Conservation (phyloP, 2,797 vertebrate genomes). For the Gorsachius magnificus region DNA sequence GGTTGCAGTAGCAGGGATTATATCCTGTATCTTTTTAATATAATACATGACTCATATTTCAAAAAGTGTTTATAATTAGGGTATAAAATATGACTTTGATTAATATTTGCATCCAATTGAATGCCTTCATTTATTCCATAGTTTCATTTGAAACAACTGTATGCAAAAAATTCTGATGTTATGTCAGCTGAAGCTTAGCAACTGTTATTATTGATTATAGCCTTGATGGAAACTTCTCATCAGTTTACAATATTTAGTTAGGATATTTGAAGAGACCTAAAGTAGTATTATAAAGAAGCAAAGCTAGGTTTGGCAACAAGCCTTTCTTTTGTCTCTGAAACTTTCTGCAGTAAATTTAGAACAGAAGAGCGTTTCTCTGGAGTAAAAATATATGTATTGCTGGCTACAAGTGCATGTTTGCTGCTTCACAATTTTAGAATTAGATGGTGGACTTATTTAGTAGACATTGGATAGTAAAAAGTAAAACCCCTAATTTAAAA, state of each 20-base stretch:
- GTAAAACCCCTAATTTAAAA: conserved; percentile 80
- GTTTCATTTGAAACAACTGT: conserved; percentile 60
- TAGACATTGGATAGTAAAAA: conserved; percentile 79
- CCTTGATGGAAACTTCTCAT: conserved; percentile 61
- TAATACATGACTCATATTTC: conserved; percentile 56
- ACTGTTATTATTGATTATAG: conserved; percentile 57
- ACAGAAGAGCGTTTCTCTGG: conserved; percentile 74
- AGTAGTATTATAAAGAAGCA: conserved; percentile 67
- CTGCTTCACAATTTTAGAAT: conserved; percentile 81
- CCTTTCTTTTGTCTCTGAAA: conserved; percentile 76
- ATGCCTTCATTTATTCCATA: conserved; percentile 49
- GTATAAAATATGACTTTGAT: conserved; percentile 62
- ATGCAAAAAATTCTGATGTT: conserved; percentile 29
- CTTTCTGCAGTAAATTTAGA: conserved; percentile 79
- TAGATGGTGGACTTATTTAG: conserved; percentile 81
- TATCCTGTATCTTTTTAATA: conserved; percentile 65
- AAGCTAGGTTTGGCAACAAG: conserved; percentile 72
- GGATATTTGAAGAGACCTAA: conserved; percentile 56
- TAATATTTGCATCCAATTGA: conserved; percentile 66
- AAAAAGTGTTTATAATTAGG: conserved; percentile 62
- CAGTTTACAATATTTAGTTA: conserved; percentile 61
- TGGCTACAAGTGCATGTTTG: conserved; percentile 77
- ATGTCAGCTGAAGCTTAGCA: conserved; percentile 52
- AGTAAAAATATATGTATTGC: conserved; percentile 76
- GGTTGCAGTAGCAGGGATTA: conserved; percentile 61